These are phyloP conservation scores for Aquatica leii DNA, from an alignment of 2,888 invertebrate species.

Conservation along the genomic window DNA sequence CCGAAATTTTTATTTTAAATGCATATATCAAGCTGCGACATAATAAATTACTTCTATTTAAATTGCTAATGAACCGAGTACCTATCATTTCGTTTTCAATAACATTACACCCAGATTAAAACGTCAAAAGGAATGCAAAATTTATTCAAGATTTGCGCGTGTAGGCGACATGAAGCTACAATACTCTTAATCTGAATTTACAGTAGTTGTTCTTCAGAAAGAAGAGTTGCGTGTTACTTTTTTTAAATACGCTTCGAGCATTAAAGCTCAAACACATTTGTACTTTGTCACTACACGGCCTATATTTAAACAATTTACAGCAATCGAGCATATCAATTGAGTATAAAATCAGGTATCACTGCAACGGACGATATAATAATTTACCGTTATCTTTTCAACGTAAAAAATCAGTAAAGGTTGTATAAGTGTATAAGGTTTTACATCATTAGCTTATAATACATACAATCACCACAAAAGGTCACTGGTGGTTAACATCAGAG, in stretches of 20 bases:
- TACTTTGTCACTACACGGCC: no score
- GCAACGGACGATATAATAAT: background rate
- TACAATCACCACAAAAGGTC: constrained; percentile 7
- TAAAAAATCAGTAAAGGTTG: background rate
- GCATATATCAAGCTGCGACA: constrained; percentile 20
- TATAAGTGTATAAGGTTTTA: no score
- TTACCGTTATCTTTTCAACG: background rate
- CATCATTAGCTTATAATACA: background rate
- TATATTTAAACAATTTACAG: no score
- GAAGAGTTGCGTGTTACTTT: background rate
- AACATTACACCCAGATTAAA: constrained; percentile 19
- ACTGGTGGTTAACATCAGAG: constrained; percentile 4
- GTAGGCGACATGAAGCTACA: constrained; percentile 7
- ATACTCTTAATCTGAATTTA: constrained; percentile 10
- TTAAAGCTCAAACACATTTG: no score
- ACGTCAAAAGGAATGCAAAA: constrained; percentile 14
- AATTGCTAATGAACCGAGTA: constrained; percentile 28
- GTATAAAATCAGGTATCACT: no score
- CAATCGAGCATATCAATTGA: no score
- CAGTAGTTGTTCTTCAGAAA: background rate
- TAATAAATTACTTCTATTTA: constrained; percentile 28
- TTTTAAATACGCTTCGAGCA: no score
- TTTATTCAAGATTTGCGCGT: constrained; percentile 12
- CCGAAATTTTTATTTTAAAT: constrained; percentile 19
- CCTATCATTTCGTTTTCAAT: constrained; percentile 21